phyloP scores from a whole-genome alignment of 2,113 vertebrate genomes.

The Vimba vimba region DNA sequence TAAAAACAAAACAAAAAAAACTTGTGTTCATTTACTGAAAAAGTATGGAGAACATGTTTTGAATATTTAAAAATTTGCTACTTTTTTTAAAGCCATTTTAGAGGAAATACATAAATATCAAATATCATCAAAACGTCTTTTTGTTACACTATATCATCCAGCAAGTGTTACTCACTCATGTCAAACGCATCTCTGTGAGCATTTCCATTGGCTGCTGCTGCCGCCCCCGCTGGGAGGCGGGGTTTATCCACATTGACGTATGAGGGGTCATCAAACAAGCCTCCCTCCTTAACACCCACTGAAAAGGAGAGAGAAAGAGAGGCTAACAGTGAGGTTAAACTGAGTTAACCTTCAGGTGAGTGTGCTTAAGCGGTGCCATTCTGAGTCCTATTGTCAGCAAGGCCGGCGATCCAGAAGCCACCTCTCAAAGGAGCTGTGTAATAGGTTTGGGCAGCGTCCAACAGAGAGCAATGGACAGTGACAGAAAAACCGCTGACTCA shows the following conservation, averaged over 20 bases:
- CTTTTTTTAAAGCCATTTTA: neutral
- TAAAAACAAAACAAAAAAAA: too few species aligned
- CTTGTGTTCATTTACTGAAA: too few species aligned
- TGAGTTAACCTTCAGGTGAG: slow-evolving; percentile 30
- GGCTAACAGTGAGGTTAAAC: slow-evolving; percentile 47
- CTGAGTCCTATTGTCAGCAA: neutral
- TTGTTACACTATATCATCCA: neutral
- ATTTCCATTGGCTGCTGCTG: slow-evolving; percentile 82
- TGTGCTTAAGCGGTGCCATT: slow-evolving; percentile 34
- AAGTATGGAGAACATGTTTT: too few species aligned
- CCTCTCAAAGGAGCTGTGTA: slow-evolving; percentile 24
- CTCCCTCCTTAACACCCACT: slow-evolving; percentile 74
- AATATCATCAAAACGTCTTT: neutral
- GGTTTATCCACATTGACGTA: slow-evolving; percentile 96
- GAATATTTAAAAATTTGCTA: too few species aligned
- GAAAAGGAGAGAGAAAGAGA: slow-evolving; percentile 47
- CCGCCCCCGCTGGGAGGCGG: slow-evolving; percentile 65
- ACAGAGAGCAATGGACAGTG: slow-evolving; percentile 23
- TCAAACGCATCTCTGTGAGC: slow-evolving; percentile 90
- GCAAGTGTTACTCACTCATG: slow-evolving; percentile 84
- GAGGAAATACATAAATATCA: neutral
- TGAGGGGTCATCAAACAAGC: slow-evolving; percentile 90
- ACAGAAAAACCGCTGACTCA: slow-evolving; percentile 27
- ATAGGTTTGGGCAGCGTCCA: slow-evolving; percentile 37
- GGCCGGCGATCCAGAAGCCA: neutral